Evolutionary conservation across 2,888 invertebrate genomes (phyloP).

Genomic region (Erpobdella octoculata): DNA sequence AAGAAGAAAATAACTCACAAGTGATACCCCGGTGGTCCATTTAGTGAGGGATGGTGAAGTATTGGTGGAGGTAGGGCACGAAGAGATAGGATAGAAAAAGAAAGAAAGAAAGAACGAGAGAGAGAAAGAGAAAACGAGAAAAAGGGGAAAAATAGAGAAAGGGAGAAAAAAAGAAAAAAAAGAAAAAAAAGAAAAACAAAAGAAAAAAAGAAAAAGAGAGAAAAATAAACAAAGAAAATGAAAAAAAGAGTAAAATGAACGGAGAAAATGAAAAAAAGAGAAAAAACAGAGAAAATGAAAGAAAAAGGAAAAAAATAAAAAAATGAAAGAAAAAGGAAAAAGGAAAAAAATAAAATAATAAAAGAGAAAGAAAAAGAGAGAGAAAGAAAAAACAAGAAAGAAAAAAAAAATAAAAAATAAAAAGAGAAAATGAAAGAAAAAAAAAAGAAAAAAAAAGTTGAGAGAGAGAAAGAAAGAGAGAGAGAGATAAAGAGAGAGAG

Average conservation of each 20-base stretch:
- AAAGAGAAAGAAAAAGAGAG: not conserved
- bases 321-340: not conserved
- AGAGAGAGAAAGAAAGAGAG: too few species aligned
- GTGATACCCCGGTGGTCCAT: too few species aligned
- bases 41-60: too few species aligned
- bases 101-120: not conserved
- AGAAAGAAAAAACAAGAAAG: not conserved
- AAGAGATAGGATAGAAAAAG: not conserved
- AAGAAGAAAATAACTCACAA: too few species aligned
- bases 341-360: not conserved
- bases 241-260: too few species aligned
- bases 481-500: too few species aligned
- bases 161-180: not conserved
- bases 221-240: not conserved
- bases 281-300: not conserved
- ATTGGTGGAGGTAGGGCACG: too few species aligned
- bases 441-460: too few species aligned
- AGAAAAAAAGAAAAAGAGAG: not conserved
- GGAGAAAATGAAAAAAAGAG: too few species aligned
- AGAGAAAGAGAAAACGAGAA: constrained; percentile 1
- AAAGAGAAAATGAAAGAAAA: too few species aligned
- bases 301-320: not conserved
- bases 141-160: too few species aligned
- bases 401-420: not conserved
- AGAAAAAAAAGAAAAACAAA: not conserved